Base-by-base conservation (phyloP, 2,888 invertebrate genomes). In the Euplagia quadripunctaria region DNA sequence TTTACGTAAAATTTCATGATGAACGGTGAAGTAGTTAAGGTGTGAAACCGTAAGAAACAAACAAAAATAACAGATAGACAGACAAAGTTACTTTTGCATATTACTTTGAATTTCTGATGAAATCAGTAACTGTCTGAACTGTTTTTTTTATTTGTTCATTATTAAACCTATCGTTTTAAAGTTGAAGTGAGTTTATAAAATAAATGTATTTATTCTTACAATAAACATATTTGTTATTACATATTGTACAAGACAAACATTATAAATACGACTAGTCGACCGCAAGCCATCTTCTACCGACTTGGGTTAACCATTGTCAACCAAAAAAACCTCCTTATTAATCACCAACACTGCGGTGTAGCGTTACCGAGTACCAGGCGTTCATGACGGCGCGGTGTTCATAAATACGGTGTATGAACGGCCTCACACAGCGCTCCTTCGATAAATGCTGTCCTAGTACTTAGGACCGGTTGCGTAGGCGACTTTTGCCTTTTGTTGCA, bases 371-470 rank as follows among this genome's bases (percentile, higher is more conserved):
- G 90, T 88, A 92, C 91, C 89, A 90, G 90, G 92, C 88, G 87
- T 87, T 88, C 94, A 93, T 91, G 91, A 87, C 80, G 80, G 86
- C 77, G 86, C 84, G 91, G 93, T 92, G 93, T 92, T 92, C 94
- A 94, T 95, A 94, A 94, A 94, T 94, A 93, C 92, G 89, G 87
- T 88, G 90, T 91, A 92, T 92, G 93, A 90, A 86, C 85, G 94
- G 91, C 95, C 95, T 92, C 95, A 94, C 94, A 94, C 94, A 87
- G 90, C 88, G 94, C 84, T 86, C 87, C 88, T 89, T 88, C 90
- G 92, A 93, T 94, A 93, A 92, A 93, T 93, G 91, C 88, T 87
- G 85, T 85, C 90, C 90, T 89, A 90, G 89, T 91, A 86, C 84
- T 79, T 86, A 87, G 86, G 87, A 87, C 86, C 87, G 87, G 88